These are phyloP conservation scores for Drosophila prosaltans DNA, from an alignment of 1,140 invertebrate genomes.

Conservation along the genomic window DNA sequence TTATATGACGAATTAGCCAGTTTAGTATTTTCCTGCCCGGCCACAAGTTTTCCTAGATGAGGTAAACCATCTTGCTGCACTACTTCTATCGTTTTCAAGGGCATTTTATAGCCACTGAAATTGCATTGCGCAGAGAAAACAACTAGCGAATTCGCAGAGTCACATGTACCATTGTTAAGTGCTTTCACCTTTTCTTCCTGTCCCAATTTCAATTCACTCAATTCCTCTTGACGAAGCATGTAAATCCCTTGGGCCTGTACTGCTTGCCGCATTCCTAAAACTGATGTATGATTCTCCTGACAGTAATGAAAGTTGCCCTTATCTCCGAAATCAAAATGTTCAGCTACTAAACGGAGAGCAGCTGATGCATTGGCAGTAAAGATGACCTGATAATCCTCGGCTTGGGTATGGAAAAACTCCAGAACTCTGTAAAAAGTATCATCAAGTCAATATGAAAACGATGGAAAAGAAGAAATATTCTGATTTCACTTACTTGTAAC, in stretches of 20 bases:
- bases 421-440: constrained; percentile 87
- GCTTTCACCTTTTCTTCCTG: too few species aligned
- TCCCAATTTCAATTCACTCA: constrained; percentile 46
- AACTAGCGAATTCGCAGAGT: constrained; percentile 87
- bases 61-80: constrained; percentile 87
- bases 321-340: constrained; percentile 88
- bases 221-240: constrained; percentile 84
- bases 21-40: neutral
- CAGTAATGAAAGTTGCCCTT: constrained; percentile 90
- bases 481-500: constrained; percentile 87
- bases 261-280: constrained; percentile 94
- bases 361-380: constrained; percentile 96
- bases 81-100: constrained; percentile 88
- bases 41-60: constrained; percentile 48
- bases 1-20: constrained; percentile 72
- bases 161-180: too few species aligned
- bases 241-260: constrained; percentile 84
- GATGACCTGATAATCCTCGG: constrained; percentile 92
- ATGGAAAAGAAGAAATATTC: neutral
- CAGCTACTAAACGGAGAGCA: constrained; percentile 92
- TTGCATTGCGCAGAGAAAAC: constrained; percentile 97
- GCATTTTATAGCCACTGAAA: constrained; percentile 96
- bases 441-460: neutral
- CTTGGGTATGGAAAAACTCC: constrained; percentile 91
- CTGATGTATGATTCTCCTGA: constrained; percentile 97